These are phyloP conservation scores for Dynastes hyllus DNA, from an alignment of 2,888 invertebrate species.

Conservation along the genomic window DNA sequence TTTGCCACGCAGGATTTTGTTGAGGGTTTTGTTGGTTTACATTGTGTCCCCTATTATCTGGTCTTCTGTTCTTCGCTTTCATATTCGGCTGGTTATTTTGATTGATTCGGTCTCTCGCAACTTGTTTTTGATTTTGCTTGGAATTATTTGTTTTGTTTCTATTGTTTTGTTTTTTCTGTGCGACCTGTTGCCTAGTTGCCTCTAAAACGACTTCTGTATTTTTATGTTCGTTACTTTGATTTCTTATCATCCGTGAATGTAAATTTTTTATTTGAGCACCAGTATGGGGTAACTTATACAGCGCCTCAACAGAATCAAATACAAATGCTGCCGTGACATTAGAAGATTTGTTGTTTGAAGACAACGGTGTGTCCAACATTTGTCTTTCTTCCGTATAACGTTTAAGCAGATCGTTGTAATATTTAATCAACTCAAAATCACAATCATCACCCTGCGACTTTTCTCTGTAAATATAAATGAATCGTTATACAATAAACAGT, in stretches of 20 bases:
- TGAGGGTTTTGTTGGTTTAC: background rate
- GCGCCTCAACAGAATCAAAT: slow-evolving; percentile 48
- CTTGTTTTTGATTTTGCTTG: slow-evolving; percentile 7
- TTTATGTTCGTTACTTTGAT: slow-evolving; percentile 58
- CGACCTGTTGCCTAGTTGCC: background rate
- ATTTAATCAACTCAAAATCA: slow-evolving; percentile 48
- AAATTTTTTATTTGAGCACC: slow-evolving; percentile 55
- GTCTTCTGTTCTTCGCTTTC: slow-evolving; percentile 23
- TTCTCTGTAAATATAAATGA: slow-evolving; percentile 54
- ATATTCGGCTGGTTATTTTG: slow-evolving; percentile 4
- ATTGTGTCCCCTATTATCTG: background rate
- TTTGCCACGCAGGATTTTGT: background rate
- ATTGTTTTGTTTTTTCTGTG: background rate
- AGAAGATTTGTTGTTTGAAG: background rate
- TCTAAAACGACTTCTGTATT: slow-evolving; percentile 50
- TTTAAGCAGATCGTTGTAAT: slow-evolving; percentile 53
- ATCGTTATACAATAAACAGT: background rate
- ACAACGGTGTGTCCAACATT: slow-evolving; percentile 51
- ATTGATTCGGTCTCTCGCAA: background rate
- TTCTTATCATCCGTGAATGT: slow-evolving; percentile 49
- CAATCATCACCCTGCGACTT: slow-evolving; percentile 50
- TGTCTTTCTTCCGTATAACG: slow-evolving; percentile 55
- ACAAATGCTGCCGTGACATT: slow-evolving; percentile 51
- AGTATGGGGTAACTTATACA: slow-evolving; percentile 54
- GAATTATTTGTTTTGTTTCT: background rate